Percentiles rank a stretch among this genome's conserved stretches.
Evolutionary conservation across 2,113 vertebrate genomes (phyloP).

Genomic region (Sinocyclocheilus rhinocerous): DNA sequence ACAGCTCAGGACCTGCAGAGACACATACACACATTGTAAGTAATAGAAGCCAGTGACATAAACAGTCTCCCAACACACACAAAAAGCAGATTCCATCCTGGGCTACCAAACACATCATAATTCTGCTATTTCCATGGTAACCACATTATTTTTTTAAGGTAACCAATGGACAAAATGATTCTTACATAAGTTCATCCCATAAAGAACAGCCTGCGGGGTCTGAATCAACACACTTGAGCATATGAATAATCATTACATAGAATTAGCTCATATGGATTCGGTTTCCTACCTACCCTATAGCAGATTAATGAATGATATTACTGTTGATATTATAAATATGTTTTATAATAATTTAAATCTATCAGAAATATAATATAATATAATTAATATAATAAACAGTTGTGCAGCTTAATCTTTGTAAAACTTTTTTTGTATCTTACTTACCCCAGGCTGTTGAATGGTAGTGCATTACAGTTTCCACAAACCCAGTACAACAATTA

Average conservation of each 20-base stretch:
- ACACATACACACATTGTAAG: constrained; percentile 22
- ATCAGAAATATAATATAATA: background rate
- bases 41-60: background rate
- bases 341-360: background rate
- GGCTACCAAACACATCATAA: constrained; percentile 24
- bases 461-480: no score
- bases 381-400: background rate
- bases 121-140: constrained; percentile 56
- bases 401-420: no score
- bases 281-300: background rate
- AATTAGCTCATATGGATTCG: background rate
- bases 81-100: background rate
- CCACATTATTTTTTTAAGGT: constrained; percentile 42
- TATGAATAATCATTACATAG: constrained; percentile 14
- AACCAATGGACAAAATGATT: constrained; percentile 38
- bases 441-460: no score
- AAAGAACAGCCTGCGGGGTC: constrained; percentile 12
- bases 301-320: background rate
- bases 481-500: no score
- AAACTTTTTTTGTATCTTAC: no score
- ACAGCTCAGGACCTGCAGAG: constrained; percentile 12
- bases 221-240: constrained; percentile 13
- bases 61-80: background rate
- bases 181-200: constrained; percentile 48
- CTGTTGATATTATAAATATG: background rate